Percentiles rank a stretch among this genome's conserved stretches.
These are phyloP conservation scores for Malurus cyaneus DNA, from an alignment of 2,113 vertebrate species.

Conservation along the genomic window DNA sequence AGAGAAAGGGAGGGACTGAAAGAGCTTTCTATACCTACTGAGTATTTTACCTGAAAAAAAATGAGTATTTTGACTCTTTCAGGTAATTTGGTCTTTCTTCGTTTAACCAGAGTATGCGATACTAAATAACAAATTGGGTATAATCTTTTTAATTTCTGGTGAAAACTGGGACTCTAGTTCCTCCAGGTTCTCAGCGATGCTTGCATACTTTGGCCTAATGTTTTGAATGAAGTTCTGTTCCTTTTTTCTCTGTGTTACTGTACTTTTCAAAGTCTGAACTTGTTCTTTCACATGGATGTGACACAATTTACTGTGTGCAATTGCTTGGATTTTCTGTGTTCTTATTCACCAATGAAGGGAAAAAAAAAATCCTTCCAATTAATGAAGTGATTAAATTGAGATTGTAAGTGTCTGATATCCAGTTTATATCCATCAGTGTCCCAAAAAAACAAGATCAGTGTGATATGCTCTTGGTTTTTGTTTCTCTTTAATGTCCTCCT, in stretches of 20 bases:
- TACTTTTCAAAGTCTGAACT: neutral
- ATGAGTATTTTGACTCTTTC: neutral
- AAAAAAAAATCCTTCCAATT: neutral
- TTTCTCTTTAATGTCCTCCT: neutral
- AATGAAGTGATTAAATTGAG: neutral
- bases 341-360: neutral
- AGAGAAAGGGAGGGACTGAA: neutral
- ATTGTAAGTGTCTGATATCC: fast-evolving
- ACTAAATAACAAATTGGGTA: neutral
- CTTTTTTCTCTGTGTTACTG: neutral
- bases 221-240: neutral
- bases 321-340: neutral
- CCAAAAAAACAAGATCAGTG: neutral
- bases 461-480: neutral
- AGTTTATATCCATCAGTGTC: neutral
- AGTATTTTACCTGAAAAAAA: neutral
- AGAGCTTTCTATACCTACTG: neutral
- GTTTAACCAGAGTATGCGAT: neutral
- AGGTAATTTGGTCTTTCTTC: neutral
- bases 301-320: neutral
- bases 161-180: neutral
- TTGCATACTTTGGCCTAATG: neutral
- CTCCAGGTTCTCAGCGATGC: neutral
- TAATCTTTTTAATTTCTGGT: neutral
- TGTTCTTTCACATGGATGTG: neutral